A percentile compares a stretch with the other conserved stretches of the same genome.
These are phyloP conservation scores for Microtus montanus DNA, from an alignment of 2,113 vertebrate genomes.

Conservation along the genomic window DNA sequence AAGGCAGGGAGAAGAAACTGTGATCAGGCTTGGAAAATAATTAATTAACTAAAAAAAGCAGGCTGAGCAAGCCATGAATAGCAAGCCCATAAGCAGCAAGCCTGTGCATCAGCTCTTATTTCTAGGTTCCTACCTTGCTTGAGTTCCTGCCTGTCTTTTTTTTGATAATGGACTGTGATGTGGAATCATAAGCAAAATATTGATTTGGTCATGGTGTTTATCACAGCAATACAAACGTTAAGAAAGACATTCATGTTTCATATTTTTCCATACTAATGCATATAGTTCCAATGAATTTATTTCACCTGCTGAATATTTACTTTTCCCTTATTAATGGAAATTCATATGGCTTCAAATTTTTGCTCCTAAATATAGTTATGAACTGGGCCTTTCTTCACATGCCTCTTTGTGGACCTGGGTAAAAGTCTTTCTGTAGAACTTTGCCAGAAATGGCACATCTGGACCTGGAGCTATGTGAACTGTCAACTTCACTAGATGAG, in stretches of 20 bases:
- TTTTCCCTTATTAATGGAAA: not conserved
- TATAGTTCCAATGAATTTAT: not conserved
- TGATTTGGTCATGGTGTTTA: not conserved
- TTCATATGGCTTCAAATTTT: constrained; percentile 2
- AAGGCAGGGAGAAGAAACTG: not conserved
- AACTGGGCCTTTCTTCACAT: not conserved
- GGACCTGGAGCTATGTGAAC: not conserved
- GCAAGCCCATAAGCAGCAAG: not conserved
- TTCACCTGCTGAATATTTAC: constrained; percentile 21
- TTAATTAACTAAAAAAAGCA: not conserved
- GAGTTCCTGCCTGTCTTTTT: not conserved
- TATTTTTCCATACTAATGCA: not conserved
- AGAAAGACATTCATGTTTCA: not conserved
- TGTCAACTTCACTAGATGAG: not conserved
- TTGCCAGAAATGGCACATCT: not conserved
- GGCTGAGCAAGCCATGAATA: not conserved
- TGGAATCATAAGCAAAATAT: not conserved
- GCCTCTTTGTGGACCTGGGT: not conserved
- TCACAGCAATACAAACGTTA: not conserved
- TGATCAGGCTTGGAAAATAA: not conserved
- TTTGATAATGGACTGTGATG: not conserved
- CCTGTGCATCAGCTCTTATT: not conserved
- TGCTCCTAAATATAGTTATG: not conserved
- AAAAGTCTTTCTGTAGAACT: not conserved
- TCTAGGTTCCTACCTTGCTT: not conserved